Conservation (phyloP, 2,888 invertebrate species). For the Hyalella azteca region DNA sequence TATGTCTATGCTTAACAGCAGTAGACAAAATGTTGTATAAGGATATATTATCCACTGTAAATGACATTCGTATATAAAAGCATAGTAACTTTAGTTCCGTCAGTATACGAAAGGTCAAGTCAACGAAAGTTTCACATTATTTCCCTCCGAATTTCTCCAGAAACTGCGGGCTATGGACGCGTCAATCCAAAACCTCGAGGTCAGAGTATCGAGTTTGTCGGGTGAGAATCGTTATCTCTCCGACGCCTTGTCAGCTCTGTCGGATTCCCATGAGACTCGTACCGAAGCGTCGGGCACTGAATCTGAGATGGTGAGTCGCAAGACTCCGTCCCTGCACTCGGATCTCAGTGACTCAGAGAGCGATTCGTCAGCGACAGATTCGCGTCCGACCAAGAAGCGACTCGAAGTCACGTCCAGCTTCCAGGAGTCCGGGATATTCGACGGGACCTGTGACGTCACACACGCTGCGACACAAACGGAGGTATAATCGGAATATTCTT, state of each 20-base stretch:
- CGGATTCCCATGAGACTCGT: slow-evolving; percentile 56
- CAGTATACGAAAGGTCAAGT: too few relatives aligned
- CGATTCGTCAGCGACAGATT: slow-evolving; percentile 45
- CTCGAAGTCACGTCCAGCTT: slow-evolving; percentile 40
- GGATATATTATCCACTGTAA: too few relatives aligned
- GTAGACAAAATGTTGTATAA: too few relatives aligned
- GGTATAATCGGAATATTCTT: not conserved
- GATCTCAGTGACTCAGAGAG: slow-evolving; percentile 56
- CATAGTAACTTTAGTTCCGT: too few relatives aligned
- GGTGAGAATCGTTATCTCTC: slow-evolving; percentile 53
- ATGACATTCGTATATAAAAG: too few relatives aligned
- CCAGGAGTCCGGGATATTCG: slow-evolving; percentile 59
- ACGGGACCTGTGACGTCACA: slow-evolving; percentile 51
- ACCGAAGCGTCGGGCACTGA: slow-evolving; percentile 55
- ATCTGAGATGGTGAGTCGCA: slow-evolving; percentile 51
- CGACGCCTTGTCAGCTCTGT: slow-evolving; percentile 49
- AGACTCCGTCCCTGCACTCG: slow-evolving; percentile 55
- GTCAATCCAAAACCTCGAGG: slow-evolving; percentile 47
- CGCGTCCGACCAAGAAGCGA: slow-evolving; percentile 45
- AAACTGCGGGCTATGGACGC: slow-evolving; percentile 49
- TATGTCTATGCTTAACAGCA: too few relatives aligned
- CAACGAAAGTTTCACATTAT: too few relatives aligned
- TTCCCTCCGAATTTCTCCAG: too few relatives aligned
- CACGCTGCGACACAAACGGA: slow-evolving; percentile 53
- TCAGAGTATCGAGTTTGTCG: slow-evolving; percentile 47